Evolutionary conservation across 2,113 vertebrate species (phyloP), one percentile per base, ranked within the genome.

Genomic region (Scartelaos histophorus): DNA sequence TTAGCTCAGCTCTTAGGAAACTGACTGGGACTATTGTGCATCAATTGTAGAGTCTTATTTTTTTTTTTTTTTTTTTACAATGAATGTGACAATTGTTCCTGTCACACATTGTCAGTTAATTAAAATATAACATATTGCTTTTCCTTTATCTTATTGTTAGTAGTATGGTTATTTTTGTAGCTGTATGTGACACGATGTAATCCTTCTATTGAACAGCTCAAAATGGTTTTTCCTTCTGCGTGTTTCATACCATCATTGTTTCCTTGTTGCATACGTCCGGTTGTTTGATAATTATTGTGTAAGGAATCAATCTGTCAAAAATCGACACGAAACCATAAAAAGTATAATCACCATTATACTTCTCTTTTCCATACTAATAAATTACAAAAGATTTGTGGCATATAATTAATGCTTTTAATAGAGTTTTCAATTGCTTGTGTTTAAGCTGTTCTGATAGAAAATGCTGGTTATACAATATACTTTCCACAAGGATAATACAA

Each of bases 1-100:
- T 81, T 77, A 79, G 72, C 58, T 80, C 56, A 49, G 58, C 62
- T 35, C 21, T 86, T 85, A 81, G 71, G 54, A 72, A 82, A 76
- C 45, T 73, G 68, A 81, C 68, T 70, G 66, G 69, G 65, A 19
- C 43, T 45, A 70, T 76, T 70, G 46, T 68, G 72, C 54, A 60
- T 68, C 21, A 77, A 66, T 70, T 67, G 57, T 65, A 43, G 21
- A 60, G 47, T 19, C 47, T 66, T 24, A 66, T 73, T 74, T 68
- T 49, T 53, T 66, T 35, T 35, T 35, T 35, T 35, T 35, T 38
- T 43, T 43, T 43, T 43, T 43, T 43, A 10, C 13, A 35, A 68
- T 67, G 66, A 81, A 69, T 62, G 71, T 58, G 24, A 62, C 73
- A 77, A 79, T 76, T 79, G 58, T 83, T 49, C 70, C 78, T 5